Evolutionary conservation across 35 echinoderm and acorn worm genomes (phyloP).

Genomic region (Antedon bifida): DNA sequence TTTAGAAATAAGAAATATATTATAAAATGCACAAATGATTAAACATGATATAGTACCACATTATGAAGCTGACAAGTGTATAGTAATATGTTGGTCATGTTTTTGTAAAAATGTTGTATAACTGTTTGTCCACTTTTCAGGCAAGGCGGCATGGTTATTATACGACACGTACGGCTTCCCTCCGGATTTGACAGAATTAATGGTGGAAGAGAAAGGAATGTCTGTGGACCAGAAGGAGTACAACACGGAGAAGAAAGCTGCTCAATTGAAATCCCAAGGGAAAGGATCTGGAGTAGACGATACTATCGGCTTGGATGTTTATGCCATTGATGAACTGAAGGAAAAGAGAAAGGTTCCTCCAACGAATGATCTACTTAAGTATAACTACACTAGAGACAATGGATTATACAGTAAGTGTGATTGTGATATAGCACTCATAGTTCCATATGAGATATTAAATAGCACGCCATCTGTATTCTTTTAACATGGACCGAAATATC

Average conservation of each 20-base stretch:
- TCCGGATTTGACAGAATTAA: slow-evolving; percentile 69
- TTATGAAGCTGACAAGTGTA: too few species aligned
- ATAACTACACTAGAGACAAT: slow-evolving; percentile 52
- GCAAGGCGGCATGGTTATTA: slow-evolving; percentile 82
- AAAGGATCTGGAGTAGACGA: slow-evolving; percentile 93
- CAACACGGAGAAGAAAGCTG: slow-evolving; percentile 67
- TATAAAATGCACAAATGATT: too few species aligned
- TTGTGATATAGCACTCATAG: too few species aligned
- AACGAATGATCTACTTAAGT: slow-evolving; percentile 78
- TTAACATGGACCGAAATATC: too few species aligned
- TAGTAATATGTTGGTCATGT: too few species aligned
- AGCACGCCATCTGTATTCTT: too few species aligned
- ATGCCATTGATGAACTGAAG: slow-evolving; percentile 82
- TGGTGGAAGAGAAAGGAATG: slow-evolving; percentile 95
- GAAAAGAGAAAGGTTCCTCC: slow-evolving; percentile 71
- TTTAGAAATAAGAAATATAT: too few species aligned
- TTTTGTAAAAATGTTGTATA: too few species aligned
- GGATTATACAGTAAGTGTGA: slow-evolving; percentile 62
- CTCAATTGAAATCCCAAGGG: slow-evolving; percentile 85
- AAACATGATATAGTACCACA: too few species aligned
- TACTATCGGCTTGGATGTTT: slow-evolving; percentile 82
- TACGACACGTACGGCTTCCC: slow-evolving; percentile 99
- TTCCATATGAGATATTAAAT: too few species aligned
- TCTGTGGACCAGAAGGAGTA: slow-evolving; percentile 56
- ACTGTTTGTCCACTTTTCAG: slow-evolving; percentile 13